Conservation (phyloP, 2,888 invertebrate genomes). For the Tenthredo mesomela region DNA sequence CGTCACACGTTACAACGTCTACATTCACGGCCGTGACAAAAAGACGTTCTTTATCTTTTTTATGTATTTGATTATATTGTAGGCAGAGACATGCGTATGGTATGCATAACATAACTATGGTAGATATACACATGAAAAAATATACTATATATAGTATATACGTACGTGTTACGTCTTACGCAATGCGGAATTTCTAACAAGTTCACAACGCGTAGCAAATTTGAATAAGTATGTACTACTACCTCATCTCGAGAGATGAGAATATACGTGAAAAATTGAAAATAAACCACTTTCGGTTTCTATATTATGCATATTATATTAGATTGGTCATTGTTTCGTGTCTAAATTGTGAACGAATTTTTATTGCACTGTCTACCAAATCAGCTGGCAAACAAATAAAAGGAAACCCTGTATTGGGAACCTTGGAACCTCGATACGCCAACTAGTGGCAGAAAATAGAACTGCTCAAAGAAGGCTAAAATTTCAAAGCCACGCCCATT, state of each 20-base stretch:
- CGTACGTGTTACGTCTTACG: conserved; percentile 12
- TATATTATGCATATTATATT: background rate
- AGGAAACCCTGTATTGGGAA: too few relatives aligned
- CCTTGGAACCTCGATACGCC: too few relatives aligned
- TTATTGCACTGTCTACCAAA: too few relatives aligned
- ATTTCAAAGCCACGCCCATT: too few relatives aligned
- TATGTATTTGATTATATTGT: background rate
- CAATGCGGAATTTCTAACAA: conserved; percentile 33
- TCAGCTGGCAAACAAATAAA: too few relatives aligned
- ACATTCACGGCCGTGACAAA: conserved; percentile 48
- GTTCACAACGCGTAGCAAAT: conserved; percentile 28
- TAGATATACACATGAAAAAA: background rate
- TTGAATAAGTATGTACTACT: too few relatives aligned
- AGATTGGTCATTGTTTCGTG: too few relatives aligned
- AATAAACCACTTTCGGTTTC: conserved; percentile 12
- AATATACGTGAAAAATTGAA: background rate
- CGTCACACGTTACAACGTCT: background rate
- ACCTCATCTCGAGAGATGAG: background rate
- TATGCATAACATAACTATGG: background rate
- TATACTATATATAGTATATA: too few relatives aligned
- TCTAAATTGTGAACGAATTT: too few relatives aligned
- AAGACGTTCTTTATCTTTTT: background rate
- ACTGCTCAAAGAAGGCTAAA: too few relatives aligned
- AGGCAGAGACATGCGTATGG: background rate
- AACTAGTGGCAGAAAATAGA: too few relatives aligned